Percentiles rank a stretch among this genome's conserved stretches.
These are phyloP conservation scores for Halictus quadricinctus DNA, from an alignment of 2,888 invertebrate genomes.

Conservation along the genomic window DNA sequence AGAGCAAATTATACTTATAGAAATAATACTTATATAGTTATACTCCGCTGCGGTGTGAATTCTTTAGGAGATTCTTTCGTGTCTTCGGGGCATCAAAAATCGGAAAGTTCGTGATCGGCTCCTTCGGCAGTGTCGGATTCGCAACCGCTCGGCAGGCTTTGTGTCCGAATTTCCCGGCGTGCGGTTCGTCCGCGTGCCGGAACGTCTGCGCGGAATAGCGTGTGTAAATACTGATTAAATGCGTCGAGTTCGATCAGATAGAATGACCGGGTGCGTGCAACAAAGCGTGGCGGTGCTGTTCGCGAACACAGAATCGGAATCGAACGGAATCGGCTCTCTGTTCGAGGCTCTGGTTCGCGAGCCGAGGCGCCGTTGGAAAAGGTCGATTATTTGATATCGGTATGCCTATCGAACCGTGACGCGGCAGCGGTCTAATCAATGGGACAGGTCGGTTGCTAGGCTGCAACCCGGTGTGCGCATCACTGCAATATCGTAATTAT, in stretches of 20 bases:
- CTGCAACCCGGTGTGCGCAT: constrained; percentile 52
- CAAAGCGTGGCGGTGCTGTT: constrained; percentile 25
- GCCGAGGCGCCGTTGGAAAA: constrained; percentile 35
- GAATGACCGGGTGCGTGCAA: not conserved
- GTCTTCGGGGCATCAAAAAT: no score
- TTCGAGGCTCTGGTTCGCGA: not conserved
- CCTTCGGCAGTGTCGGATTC: not conserved
- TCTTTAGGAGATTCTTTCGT: no score
- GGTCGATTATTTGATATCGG: constrained; percentile 62
- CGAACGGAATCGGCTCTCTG: not conserved
- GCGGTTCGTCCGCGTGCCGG: not conserved
- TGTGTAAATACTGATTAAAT: constrained; percentile 51
- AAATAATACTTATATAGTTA: no score
- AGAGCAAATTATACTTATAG: no score
- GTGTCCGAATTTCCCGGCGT: not conserved
- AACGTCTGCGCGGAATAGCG: not conserved
- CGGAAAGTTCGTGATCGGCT: no score
- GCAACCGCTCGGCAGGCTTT: not conserved
- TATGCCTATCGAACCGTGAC: constrained; percentile 62
- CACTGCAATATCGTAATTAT: constrained; percentile 74
- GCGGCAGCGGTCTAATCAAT: constrained; percentile 70
- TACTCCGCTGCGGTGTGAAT: no score
- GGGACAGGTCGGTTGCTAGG: constrained; percentile 65
- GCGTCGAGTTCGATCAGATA: constrained; percentile 20
- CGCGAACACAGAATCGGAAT: constrained; percentile 28